Conservation (phyloP, 2,113 vertebrate species). For the Pelecanoides urinatrix region DNA sequence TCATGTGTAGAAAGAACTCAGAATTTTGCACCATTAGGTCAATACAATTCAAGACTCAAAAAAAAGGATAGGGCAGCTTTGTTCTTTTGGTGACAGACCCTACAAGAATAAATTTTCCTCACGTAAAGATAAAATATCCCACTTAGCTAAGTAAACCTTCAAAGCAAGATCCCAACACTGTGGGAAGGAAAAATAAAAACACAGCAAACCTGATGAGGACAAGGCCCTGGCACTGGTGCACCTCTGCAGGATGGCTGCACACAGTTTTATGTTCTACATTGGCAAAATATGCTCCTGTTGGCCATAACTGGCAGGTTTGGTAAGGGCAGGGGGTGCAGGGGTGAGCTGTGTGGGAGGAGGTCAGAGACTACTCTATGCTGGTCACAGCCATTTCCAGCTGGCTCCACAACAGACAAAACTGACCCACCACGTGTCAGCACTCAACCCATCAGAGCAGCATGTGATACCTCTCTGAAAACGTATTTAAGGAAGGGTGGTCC, state of each 20-base stretch:
- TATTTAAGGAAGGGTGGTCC: neutral
- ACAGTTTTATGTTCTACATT: fast-evolving
- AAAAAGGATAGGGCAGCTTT: neutral
- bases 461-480: neutral
- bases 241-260: neutral
- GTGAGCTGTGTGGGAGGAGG: neutral
- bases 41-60: neutral
- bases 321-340: neutral
- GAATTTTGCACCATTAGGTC: neutral
- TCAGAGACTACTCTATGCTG: neutral
- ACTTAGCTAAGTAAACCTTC: neutral
- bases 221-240: neutral
- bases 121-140: neutral
- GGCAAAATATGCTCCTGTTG: fast-evolving
- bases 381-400: neutral
- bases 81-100: neutral
- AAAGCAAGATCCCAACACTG: neutral
- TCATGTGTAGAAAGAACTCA: neutral
- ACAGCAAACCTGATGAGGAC: neutral
- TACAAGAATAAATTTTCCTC: neutral
- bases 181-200: neutral
- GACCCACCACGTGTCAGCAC: fast-evolving
- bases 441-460: neutral
- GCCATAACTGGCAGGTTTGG: neutral
- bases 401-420: neutral